phyloP scores from a whole-genome alignment of 2,797 vertebrate genomes.

The Centropyge bicolor region DNA sequence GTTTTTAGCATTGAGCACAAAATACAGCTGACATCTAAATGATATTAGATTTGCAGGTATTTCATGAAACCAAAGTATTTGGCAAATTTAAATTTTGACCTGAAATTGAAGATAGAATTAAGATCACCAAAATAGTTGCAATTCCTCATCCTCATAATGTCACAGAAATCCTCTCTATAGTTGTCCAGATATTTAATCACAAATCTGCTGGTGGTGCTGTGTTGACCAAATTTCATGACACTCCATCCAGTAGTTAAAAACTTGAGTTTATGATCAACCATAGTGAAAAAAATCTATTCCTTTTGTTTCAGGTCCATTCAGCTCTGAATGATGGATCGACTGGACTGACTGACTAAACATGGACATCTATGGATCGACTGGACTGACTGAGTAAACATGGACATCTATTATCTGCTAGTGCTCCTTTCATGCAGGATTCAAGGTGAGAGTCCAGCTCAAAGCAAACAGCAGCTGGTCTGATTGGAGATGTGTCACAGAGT shows the following conservation, averaged over 20 bases:
- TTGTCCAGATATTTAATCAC: background rate
- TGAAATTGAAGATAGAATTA: too few species aligned
- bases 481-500: slow-evolving; percentile 8
- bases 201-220: background rate
- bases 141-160: background rate
- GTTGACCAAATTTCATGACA: background rate
- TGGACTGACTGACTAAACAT: slow-evolving; percentile 58
- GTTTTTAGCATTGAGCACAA: too few species aligned
- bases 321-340: slow-evolving; percentile 59
- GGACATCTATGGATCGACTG: slow-evolving; percentile 62
- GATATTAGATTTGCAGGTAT: background rate
- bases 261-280: background rate
- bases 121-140: too few species aligned
- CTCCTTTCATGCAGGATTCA: slow-evolving; percentile 65
- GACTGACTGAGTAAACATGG: slow-evolving; percentile 62
- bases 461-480: slow-evolving; percentile 39
- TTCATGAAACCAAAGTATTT: background rate
- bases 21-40: too few species aligned
- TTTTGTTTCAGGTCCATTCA: slow-evolving; percentile 50
- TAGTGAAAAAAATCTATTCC: fast-evolving
- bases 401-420: slow-evolving; percentile 46
- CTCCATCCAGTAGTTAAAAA: background rate
- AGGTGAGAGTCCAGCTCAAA: slow-evolving; percentile 70
- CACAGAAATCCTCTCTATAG: background rate
- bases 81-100: background rate